Evolutionary conservation across 2,797 vertebrate genomes (phyloP).

Genomic region (Fringilla coelebs): DNA sequence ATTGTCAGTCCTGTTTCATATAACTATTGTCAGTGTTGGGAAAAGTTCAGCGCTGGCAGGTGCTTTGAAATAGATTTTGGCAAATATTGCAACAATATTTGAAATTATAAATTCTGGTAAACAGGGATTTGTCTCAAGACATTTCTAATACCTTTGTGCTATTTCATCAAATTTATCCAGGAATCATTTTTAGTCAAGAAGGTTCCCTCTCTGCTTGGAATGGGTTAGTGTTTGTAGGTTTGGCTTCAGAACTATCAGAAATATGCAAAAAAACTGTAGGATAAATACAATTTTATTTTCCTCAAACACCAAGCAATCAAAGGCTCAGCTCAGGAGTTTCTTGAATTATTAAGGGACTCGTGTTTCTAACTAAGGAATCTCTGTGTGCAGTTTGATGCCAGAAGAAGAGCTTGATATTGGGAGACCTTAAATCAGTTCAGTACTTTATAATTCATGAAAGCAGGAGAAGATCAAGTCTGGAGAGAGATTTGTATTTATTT

Average conservation of each 20-base stretch:
- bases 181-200: neutral
- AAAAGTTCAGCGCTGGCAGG: neutral
- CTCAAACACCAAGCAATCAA: neutral
- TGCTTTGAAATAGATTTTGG: neutral
- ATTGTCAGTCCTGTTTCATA: neutral
- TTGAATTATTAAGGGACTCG: neutral
- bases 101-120: neutral
- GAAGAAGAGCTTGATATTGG: neutral
- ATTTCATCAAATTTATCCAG: neutral
- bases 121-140: neutral
- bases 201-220: neutral
- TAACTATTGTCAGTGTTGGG: neutral
- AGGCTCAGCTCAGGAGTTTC: neutral
- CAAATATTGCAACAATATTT: neutral
- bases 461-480: neutral
- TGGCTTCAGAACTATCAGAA: neutral
- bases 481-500: neutral
- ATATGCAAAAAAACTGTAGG: neutral
- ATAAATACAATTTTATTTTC: neutral
- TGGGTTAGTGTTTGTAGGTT: neutral
- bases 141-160: neutral
- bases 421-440: neutral
- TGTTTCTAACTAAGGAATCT: neutral
- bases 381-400: neutral
- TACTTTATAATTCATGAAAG: neutral